Evolutionary conservation across 2,888 invertebrate species (phyloP).

Genomic region (Onthophagus sagittarius): DNA sequence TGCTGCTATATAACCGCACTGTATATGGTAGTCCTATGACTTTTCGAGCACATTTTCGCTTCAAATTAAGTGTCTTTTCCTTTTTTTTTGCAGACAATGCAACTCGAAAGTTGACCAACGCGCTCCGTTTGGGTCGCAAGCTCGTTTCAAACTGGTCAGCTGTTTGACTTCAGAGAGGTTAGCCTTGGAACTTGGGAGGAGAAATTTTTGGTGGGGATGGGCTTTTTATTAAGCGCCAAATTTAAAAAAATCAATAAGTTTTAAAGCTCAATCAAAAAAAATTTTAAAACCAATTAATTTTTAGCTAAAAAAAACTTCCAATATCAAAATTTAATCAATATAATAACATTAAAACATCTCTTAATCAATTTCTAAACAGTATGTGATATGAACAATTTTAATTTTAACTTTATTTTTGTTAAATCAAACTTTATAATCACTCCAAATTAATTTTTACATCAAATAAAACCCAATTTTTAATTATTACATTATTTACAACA

Average conservation of each 20-base stretch:
- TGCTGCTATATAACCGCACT: constrained; percentile 37
- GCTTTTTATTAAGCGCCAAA: constrained; percentile 18
- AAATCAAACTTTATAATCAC: too few species aligned
- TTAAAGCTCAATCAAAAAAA: not conserved
- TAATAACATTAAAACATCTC: too few species aligned
- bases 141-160: constrained; percentile 37
- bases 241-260: constrained; percentile 13
- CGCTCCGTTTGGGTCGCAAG: constrained; percentile 32
- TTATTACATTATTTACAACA: too few species aligned
- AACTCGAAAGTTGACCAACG: constrained; percentile 20
- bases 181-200: constrained; percentile 23
- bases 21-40: constrained; percentile 28
- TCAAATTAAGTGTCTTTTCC: constrained; percentile 25
- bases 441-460: too few species aligned
- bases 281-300: too few species aligned
- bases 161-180: constrained; percentile 28
- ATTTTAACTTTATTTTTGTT: too few species aligned
- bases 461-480: too few species aligned
- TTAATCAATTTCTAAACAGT: too few species aligned
- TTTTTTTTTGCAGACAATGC: constrained; percentile 32
- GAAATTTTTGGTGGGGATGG: constrained; percentile 3
- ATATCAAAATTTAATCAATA: too few species aligned
- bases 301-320: too few species aligned
- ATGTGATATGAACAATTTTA: too few species aligned
- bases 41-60: constrained; percentile 33